Evolutionary conservation across 2,113 vertebrate genomes (phyloP), one percentile per base, ranked within the genome.

Genomic region (Bucco capensis): DNA sequence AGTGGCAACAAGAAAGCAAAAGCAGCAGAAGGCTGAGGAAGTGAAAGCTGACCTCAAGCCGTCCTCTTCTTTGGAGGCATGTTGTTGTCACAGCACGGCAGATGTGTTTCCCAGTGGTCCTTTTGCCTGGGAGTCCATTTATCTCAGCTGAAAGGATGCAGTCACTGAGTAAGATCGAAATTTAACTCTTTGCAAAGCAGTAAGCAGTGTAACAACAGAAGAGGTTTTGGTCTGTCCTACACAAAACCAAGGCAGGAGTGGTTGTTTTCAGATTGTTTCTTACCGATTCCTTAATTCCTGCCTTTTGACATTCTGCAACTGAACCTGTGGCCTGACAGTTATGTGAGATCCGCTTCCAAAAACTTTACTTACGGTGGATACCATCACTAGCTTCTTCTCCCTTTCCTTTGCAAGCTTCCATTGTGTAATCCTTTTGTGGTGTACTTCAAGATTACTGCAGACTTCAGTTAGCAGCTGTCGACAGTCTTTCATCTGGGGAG

Each of bases 21-120:
- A 92, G 88, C 69, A 91, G 65, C 90, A 94, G 80, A 86, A 83
- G 51, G 91, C 83, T 93, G 89, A 94, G 88, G 88, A 89, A 64
- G 80, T 31, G 53, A 87, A 85, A 91, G 64, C 77, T 91, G 85
- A 94, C 82, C 94, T 90, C 62, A 51, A 90, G 89, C 83, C 22
- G 7, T 92, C 79, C 60, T 69, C 81, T 72, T 72, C n/a, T 31
- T 74, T 82, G 71, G 78, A 92, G 85, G 37, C 76, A 38, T 64
- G 86, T 84, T 95, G 85, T 80, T 93, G 74, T 91, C 75, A 73
- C 89, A 89, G 87, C 76, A 49, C 30, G 27, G 66, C 77, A 89
- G 86, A 66, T 92, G 86, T 61, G 42, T 84, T 90, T 95, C 90
- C 92, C 81, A 64, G 88, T 82, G 82, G 83, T 75, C 72, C 56